Base-by-base conservation (phyloP, 2,797 vertebrate genomes). In the Bradypus variegatus region DNA sequence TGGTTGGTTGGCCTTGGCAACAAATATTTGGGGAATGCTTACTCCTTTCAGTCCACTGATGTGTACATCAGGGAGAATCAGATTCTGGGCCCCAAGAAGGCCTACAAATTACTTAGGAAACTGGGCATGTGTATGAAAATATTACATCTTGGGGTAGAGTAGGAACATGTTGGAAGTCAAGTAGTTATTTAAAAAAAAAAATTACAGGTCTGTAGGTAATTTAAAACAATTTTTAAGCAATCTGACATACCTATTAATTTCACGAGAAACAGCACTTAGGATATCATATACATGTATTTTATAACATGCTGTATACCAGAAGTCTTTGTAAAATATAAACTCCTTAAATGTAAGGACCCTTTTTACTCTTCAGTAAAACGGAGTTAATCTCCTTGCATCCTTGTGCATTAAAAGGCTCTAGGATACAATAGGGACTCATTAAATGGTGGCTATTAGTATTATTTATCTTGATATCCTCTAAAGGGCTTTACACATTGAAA, bases 361-460 rank as follows among this genome's bases (percentile, higher is more conserved):
- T 1, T 91, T 64, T 60, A 78, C 87, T 91, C 72, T 78, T 75
- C 84, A 31, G 53, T 82, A n/a, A 94, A 91, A 81, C 58, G 14
- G 55, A 84, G 62, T 78, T 86, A 10, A 80, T 73, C 36, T 77
- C 25, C 19, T 83, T 79, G 45, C 25, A 45, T 33, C 88, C 45
- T 19, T 76, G 36, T 86, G 19, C 36, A 70, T 81, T 88, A 41
- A 86, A 90, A 92, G 36, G 82, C n/a, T 60, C 55, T 91, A 75
- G 69, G 64, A 62, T 76, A 69, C 60, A 75, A 76, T 18, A 88
- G 69, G 62, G 64, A 85, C 65, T 88, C 65, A 82, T 48, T 83
- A 73, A 88, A 91, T 90, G 60, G 45, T 33, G 72, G 27, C 36
- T 60, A 8, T 67, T 86, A 70, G 33, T 82, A 41, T 90, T 69